Base-by-base conservation (phyloP, 2,888 invertebrate genomes). In the Glaucopsyche alexis region DNA sequence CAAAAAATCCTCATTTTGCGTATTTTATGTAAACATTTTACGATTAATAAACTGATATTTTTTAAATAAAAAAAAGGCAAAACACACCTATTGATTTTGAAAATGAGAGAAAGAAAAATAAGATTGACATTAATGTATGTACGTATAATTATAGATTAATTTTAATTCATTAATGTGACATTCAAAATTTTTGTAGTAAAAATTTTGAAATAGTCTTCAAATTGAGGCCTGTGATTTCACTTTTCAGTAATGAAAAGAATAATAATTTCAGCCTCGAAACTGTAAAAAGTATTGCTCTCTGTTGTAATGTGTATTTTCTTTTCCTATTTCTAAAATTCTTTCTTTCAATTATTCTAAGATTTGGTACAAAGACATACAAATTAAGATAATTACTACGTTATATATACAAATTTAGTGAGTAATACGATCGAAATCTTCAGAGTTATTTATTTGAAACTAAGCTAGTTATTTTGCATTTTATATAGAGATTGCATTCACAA, bases 321-420 rank as follows among this genome's bases (percentile, higher is more conserved):
- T 80, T 78, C 79, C 78, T 75, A 83, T 82, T 84, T 84, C 84
- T 84, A 84, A 86, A 84, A 83, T 85, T 67, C 73, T 66, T 65
- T 40, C 40, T 47, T 29, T 72, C 16, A 29, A 42, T 82, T 76
- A 79, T 80, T 80, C 79, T 82, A 87, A 83, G 80, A 85, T 90
- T 90, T 90, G 91, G 92, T 92, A 92, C 92, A 92, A 92, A 92
- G 82, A 89, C 85, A 89, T 88, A 90, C 90, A 90, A 91, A 89
- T 85, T 89, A 88, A 90, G 88, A 87, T 90, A 88, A 89, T 88
- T 86, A 84, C 83, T 88, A 86, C 83, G 81, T 86, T 85, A 84
- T 88, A 84, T 88, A 86, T 85, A 90, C 87, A 89, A 90, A 67
- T 47, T 83, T 87, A 88, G 85, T 80, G 77, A 75, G 74, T 82